Percentiles rank a stretch among this genome's conserved stretches.
Conservation (phyloP, 92 coral and sea anemone genomes). For the Hydrozoanthus gracilis region DNA sequence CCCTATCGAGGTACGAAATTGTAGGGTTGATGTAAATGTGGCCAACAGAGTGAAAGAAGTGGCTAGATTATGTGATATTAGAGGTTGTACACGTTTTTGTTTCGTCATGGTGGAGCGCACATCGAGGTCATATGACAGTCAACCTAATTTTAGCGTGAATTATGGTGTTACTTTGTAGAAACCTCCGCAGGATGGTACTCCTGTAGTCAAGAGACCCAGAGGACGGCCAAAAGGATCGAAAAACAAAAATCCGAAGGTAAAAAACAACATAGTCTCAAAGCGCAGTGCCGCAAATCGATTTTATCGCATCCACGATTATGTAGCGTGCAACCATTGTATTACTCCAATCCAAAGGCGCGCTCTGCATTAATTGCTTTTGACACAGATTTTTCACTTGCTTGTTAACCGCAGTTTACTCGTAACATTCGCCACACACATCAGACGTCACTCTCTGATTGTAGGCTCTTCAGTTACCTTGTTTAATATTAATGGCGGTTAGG, state of each 20-base stretch:
- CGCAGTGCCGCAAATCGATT: slow-evolving; percentile 20
- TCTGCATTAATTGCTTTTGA: slow-evolving; percentile 39
- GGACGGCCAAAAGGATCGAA: slow-evolving; percentile 97
- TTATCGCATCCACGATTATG: background rate
- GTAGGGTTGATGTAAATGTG: slow-evolving; percentile 36
- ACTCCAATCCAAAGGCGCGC: slow-evolving; percentile 25
- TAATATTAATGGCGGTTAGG: background rate
- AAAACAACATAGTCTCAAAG: background rate
- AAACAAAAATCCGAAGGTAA: slow-evolving; percentile 92
- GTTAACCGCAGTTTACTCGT: slow-evolving; percentile 31
- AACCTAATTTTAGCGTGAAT: slow-evolving; percentile 60
- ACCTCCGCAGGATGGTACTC: slow-evolving; percentile 71
- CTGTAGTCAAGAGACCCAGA: slow-evolving; percentile 83
- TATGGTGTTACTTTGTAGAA: slow-evolving; percentile 63
- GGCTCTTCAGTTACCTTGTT: slow-evolving; percentile 9
- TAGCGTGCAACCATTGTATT: slow-evolving; percentile 49
- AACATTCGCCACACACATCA: slow-evolving; percentile 12
- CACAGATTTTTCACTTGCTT: slow-evolving; percentile 39
- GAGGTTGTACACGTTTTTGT: slow-evolving; percentile 25
- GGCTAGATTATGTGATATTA: slow-evolving; percentile 29
- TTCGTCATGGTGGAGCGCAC: slow-evolving; percentile 48
- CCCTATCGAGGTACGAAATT: slow-evolving; percentile 72
- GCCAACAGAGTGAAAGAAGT: slow-evolving; percentile 31
- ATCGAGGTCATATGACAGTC: slow-evolving; percentile 51
- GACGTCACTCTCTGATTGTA: slow-evolving; percentile 9